Evolutionary conservation across 2,113 vertebrate genomes (phyloP).

Genomic region (Oplegnathus fasciatus): DNA sequence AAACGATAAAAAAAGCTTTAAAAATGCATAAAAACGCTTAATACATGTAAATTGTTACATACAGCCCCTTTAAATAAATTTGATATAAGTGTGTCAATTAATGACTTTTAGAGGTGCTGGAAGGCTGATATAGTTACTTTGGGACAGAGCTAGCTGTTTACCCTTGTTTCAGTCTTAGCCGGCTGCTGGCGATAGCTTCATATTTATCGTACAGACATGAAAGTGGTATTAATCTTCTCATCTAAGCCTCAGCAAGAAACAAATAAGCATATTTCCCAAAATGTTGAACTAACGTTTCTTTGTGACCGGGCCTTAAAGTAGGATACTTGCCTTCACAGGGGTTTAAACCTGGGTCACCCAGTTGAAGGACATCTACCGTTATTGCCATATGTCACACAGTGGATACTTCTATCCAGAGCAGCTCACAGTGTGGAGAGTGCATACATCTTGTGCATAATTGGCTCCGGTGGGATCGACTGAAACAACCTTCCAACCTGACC

Average conservation of each 20-base stretch:
- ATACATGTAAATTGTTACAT: too few species aligned
- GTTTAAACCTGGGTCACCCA: slow-evolving; percentile 21
- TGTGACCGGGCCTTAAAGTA: neutral
- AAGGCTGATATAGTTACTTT: slow-evolving; percentile 10
- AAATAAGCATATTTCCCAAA: neutral
- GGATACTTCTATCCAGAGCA: slow-evolving; percentile 18
- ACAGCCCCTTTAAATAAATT: too few species aligned
- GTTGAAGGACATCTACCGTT: slow-evolving; percentile 41
- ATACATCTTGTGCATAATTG: slow-evolving; percentile 48
- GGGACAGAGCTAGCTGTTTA: neutral
- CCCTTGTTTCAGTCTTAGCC: neutral
- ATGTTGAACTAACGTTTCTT: neutral
- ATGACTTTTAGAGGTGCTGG: slow-evolving; percentile 12
- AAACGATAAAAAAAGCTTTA: too few species aligned
- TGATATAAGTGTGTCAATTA: slow-evolving; percentile 18
- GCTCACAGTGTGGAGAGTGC: slow-evolving; percentile 5
- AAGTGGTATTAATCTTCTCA: neutral
- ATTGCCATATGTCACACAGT: slow-evolving; percentile 46
- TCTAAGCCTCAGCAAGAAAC: neutral
- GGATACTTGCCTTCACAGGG: neutral
- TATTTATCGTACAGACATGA: too few species aligned
- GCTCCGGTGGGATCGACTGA: slow-evolving; percentile 50
- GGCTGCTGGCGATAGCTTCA: neutral
- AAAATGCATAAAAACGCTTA: too few species aligned
- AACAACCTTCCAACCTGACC: slow-evolving; percentile 58